Percentiles rank a stretch among this genome's conserved stretches.
phyloP scores from a whole-genome alignment of 2,888 invertebrate species.

The Drosophila macrospina region DNA sequence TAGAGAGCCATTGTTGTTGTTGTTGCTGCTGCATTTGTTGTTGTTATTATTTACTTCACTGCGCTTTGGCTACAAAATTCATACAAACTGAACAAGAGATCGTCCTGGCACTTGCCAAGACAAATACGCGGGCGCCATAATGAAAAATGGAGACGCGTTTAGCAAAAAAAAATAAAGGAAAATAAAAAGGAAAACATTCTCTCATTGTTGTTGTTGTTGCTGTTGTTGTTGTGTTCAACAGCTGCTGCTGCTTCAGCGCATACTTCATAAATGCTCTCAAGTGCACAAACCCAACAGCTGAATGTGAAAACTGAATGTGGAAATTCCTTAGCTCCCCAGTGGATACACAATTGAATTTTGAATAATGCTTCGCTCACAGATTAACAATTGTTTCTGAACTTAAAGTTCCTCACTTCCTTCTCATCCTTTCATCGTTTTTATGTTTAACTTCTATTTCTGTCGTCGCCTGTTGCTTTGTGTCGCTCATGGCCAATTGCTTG shows the following conservation, averaged over 20 bases:
- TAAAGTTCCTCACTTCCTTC: constrained; percentile 32
- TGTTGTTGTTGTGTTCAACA: constrained; percentile 30
- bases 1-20: constrained; percentile 19
- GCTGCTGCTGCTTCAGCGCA: constrained; percentile 33
- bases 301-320: neutral
- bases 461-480: constrained; percentile 61
- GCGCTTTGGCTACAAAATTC: constrained; percentile 53
- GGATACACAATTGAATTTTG: constrained; percentile 51
- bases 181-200: neutral
- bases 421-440: constrained; percentile 1
- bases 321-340: constrained; percentile 18
- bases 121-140: constrained; percentile 71
- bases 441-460: neutral
- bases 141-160: constrained; percentile 68
- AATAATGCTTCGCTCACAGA: constrained; percentile 41
- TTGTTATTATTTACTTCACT: constrained; percentile 66
- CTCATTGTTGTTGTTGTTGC: constrained; percentile 2
- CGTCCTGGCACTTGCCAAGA: constrained; percentile 61
- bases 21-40: constrained; percentile 32
- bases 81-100: constrained; percentile 51
- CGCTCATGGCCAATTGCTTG: constrained; percentile 62
- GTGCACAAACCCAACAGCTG: constrained; percentile 29
- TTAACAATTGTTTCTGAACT: constrained; percentile 41
- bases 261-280: constrained; percentile 65
- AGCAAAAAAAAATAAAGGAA: constrained; percentile 21